These are phyloP conservation scores for Platygyra sinensis DNA, from an alignment of 64 coral and sea anemone species.

Conservation along the genomic window DNA sequence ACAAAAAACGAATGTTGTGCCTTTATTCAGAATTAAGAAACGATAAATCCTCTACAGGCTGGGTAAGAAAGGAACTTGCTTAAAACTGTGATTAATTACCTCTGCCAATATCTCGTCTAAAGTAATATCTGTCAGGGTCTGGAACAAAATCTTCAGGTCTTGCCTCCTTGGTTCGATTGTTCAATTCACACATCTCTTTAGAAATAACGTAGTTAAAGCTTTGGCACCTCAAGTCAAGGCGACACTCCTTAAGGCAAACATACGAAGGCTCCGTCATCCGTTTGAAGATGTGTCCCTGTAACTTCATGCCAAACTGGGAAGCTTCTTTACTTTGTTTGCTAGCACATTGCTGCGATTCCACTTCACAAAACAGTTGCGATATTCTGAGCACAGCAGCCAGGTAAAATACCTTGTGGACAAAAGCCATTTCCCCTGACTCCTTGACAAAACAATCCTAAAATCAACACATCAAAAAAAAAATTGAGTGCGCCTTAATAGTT, in stretches of 20 bases:
- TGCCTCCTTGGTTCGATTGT: slow-evolving; percentile 9
- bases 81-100: background rate
- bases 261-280: background rate
- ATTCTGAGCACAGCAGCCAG: no score
- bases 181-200: background rate
- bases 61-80: no score
- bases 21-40: no score
- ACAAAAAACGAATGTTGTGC: no score
- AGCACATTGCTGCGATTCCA: no score
- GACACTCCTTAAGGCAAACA: background rate
- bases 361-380: no score
- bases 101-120: background rate
- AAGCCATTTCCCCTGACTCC: no score
- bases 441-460: no score
- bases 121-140: slow-evolving; percentile 2
- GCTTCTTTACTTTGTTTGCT: background rate
- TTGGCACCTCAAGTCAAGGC: background rate
- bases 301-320: background rate
- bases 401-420: no score
- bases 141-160: background rate
- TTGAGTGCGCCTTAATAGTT: no score
- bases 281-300: background rate
- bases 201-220: slow-evolving; percentile 6
- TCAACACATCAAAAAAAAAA: no score
- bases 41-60: no score